Base-by-base conservation (phyloP, 1,140 invertebrate genomes). In the Drosophila ficusphila region DNA sequence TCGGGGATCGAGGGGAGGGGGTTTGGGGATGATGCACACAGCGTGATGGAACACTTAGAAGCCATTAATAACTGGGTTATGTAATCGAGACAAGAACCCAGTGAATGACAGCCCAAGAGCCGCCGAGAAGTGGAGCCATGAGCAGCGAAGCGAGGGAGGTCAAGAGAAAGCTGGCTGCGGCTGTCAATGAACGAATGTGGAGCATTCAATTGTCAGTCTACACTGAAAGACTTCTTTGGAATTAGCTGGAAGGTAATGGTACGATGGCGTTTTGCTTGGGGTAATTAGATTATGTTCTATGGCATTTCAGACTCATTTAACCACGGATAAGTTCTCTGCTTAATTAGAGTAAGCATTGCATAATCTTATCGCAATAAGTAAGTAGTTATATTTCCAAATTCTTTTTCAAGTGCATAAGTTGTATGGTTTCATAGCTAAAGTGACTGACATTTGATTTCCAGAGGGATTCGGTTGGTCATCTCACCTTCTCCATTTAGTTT, bases 1-100 rank as follows among this genome's bases (percentile, higher is more conserved):
- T 12, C 41, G 0, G 9, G 7, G 7, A 0, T 42, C n/a, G n/a
- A n/a, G 14, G 34, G 9, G 5, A 18, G 23, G 36, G 41, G 14
- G 31, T 25, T 29, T 8, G 46, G 27, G 27, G n/a, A 51, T 36
- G 62, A 60, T 60, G 51, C 61, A 34, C 52, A 48, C 34, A 52
- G 42, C 67, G 42, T 57, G 58, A 64, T 53, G 39, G 51, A 60
- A 71, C 69, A 82, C 72, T 72, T 71, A 58, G 52, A 85, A 79
- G 42, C 79, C 79, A 85, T 85, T 85, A 86, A 85, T 85, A 85
- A 85, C 76, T 86, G 76, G 81, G 76, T 85, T 86, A 85, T 85
- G 79, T 73, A 85, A 85, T 85, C 76, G 76, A 76, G 73, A 71
- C 48, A 58, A 71, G 79, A 60, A 39, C 57, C 33, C 53, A 61